Base-by-base conservation (phyloP, 2,113 vertebrate species). In the Myocastor coypus region DNA sequence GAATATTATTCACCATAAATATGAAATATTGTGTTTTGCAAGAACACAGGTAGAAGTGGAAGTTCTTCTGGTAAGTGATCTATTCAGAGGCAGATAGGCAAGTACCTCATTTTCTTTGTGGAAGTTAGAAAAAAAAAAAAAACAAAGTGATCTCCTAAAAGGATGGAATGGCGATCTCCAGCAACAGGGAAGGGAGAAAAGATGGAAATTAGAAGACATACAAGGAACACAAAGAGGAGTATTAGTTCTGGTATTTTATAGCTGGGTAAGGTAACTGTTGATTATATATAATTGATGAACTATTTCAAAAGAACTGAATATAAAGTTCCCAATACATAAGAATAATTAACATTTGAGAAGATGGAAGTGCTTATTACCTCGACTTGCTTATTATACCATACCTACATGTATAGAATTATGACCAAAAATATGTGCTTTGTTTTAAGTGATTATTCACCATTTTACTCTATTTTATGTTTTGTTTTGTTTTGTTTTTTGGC, bases 351-450 rank as follows among this genome's bases (percentile, higher is more conserved):
- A 11, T 24, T 64, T 75, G 78, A 83, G 17, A 55, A 94, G n/a
- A 59, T 59, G 24, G 7, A 88, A 37, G 11, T 57, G 30, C 20
- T 66, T 71, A 40, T 81, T 82, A 40, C 19, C 10, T 71, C 73
- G 85, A 82, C 61, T 57, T 52, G 26, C 32, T 37, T 75, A 63
- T 34, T 52, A 9, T 1, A 69, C 73, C 13, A 30, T 63, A 8
- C 32, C 42, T 75, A 20, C 8, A 32, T 40, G 9, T 52, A 46
- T 50, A 32, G 46, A 69, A 32, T 63, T 83, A 40, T 50, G 19
- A 71, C 42, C 9, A 63, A n/a, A 94, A 86, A 95, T 46, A 68
- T 50, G 30, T 69, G 20, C 78, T 94, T 84, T 88, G 32, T 86
- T 92, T 95, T 46, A 78, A 85, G 57, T 32, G 42, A 26, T n/a